Base-by-base conservation (phyloP, 53 echinoderm and acorn worm species). In the Zoroaster sp. region DNA sequence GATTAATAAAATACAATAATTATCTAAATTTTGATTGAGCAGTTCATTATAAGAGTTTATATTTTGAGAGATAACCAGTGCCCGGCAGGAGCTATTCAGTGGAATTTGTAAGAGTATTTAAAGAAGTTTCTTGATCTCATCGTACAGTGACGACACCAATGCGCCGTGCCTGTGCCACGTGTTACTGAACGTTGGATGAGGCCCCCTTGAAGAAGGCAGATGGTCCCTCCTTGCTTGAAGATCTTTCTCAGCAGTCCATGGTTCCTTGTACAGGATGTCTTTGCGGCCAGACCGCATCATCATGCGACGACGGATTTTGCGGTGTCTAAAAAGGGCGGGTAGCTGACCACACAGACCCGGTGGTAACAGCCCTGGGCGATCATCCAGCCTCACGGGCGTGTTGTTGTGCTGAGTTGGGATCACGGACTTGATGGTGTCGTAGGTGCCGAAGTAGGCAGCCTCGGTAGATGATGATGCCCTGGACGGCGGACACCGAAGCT, bases 151-250 rank as follows among this genome's bases (percentile, higher is more conserved):
- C 40, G 94, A 91, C 10, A 96, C 96, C n/a, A 96, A 72, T 11
- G 96, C 96, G 25, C 96, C 96, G 0, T n/a, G 1, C 96, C 96
- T 15, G 96, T 96, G 42, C 96, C 96, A 11, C 96, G 88, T 39
- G 94, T n/a, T n/a, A n/a, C n/a, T n/a, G 92, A 87, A 96, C 75
- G 82, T 96, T 96, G 40, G 96, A 96, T 82, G 94, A 93, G 12
- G 96, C 96, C n/a, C 96, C 96, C 80, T 96, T 96, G 96, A 96
- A 96, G 94, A 96, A 96, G 15, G 96, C 96, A 1, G 45, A 72
- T 30, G 74, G 38, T 12, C 96, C 96, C 41, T 96, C 96, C 69
- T 94, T 83, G 65, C 71, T 28, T 23, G 78, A 72, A 44, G 94
- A 92, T 93, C 94, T 96, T 55, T 75, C 78, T 94, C 96, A 96